Conservation (phyloP, 2,113 vertebrate species). For the Oostethus manadensis region DNA sequence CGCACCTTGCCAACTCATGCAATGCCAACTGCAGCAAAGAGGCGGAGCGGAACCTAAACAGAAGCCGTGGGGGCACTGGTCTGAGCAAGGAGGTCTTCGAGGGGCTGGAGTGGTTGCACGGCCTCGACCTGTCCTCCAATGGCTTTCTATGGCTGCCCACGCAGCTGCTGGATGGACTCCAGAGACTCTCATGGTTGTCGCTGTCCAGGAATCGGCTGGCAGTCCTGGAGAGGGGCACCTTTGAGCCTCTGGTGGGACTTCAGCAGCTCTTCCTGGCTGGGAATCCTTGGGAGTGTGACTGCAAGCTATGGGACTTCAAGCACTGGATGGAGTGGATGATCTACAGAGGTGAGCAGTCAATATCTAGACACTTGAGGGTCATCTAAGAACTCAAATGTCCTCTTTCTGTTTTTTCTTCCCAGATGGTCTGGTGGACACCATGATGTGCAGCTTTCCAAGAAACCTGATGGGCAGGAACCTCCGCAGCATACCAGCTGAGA, state of each 20-base stretch:
- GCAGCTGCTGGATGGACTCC: slow-evolving; percentile 80
- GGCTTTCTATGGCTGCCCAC: slow-evolving; percentile 78
- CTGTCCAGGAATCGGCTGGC: slow-evolving; percentile 81
- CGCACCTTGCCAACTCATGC: slow-evolving; percentile 53
- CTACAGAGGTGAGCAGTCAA: slow-evolving; percentile 78
- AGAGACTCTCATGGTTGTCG: slow-evolving; percentile 80
- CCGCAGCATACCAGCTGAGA: slow-evolving; percentile 85
- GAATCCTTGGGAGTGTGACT: slow-evolving; percentile 93
- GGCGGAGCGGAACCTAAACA: slow-evolving; percentile 66
- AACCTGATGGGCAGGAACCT: slow-evolving; percentile 86
- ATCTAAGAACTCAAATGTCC: background rate
- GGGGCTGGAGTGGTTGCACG: slow-evolving; percentile 71
- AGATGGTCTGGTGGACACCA: slow-evolving; percentile 88
- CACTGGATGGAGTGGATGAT: slow-evolving; percentile 96
- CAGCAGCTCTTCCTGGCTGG: slow-evolving; percentile 82
- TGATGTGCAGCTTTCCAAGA: slow-evolving; percentile 84
- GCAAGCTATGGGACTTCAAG: slow-evolving; percentile 86
- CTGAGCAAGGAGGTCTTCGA: slow-evolving; percentile 81
- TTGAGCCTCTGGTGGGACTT: slow-evolving; percentile 80
- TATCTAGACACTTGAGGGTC: background rate
- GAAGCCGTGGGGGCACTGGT: slow-evolving; percentile 63
- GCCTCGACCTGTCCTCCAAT: slow-evolving; percentile 86
- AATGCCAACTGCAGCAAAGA: slow-evolving; percentile 73
- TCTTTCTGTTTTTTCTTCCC: slow-evolving; percentile 27
- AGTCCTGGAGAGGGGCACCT: slow-evolving; percentile 80